Evolutionary conservation across 2,888 invertebrate genomes (phyloP).

Genomic region (Adelphocoris suturalis): DNA sequence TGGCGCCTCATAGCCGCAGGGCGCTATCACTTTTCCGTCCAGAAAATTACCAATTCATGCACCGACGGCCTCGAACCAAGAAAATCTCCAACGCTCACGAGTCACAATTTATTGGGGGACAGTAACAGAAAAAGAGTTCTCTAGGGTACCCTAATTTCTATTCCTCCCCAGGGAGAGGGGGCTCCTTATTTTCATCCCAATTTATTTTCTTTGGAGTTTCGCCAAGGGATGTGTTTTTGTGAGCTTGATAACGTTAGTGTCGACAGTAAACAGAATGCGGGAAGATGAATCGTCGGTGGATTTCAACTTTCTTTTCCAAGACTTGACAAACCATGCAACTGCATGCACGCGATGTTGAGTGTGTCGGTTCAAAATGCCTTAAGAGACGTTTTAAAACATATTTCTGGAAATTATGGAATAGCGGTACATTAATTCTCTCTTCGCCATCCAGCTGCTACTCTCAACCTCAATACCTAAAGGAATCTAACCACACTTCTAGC

Average conservation of each 20-base stretch:
- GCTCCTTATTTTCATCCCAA: constrained; percentile 31
- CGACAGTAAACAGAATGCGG: constrained; percentile 36
- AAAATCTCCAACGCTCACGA: neutral
- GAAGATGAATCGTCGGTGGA: neutral
- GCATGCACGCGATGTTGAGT: neutral
- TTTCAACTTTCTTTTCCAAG: neutral
- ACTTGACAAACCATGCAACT: neutral
- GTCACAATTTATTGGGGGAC: constrained; percentile 4
- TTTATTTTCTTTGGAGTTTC: constrained; percentile 36
- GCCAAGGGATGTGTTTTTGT: constrained; percentile 47
- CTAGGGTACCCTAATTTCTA: constrained; percentile 22
- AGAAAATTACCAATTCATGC: constrained; percentile 33
- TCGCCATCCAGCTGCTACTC: no score
- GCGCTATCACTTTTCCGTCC: constrained; percentile 18
- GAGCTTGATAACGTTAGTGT: constrained; percentile 36
- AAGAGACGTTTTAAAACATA: no score
- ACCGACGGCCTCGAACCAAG: neutral
- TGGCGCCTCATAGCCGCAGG: neutral
- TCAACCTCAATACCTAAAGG: no score
- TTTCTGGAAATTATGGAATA: no score
- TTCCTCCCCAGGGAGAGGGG: neutral
- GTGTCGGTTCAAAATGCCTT: neutral
- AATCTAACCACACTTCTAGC: no score
- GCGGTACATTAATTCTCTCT: no score
- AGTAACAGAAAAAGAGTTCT: neutral